phyloP scores from a whole-genome alignment of 2,113 vertebrate genomes.

The Thomomys bottae region DNA sequence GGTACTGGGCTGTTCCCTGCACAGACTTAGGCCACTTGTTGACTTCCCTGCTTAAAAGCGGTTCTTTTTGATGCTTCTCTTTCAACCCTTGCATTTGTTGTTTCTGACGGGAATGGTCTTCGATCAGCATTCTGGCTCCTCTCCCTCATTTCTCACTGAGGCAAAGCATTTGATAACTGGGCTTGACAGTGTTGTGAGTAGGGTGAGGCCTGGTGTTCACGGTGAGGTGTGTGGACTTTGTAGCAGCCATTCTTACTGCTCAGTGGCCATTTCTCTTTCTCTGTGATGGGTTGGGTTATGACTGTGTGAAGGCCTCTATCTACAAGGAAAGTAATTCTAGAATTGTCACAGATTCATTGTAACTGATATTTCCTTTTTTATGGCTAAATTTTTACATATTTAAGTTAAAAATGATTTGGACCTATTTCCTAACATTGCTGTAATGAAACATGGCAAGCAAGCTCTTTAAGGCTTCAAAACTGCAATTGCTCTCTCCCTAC shows the following conservation, averaged over 20 bases:
- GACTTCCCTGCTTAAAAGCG: not conserved
- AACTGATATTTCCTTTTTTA: not conserved
- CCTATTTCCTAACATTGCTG: not conserved
- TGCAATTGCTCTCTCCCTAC: not conserved
- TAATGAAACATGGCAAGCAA: not conserved
- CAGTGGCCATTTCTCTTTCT: not conserved
- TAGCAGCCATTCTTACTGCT: not conserved
- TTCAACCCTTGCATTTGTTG: not conserved
- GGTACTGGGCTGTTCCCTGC: not conserved
- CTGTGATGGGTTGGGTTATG: not conserved
- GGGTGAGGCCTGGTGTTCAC: not conserved
- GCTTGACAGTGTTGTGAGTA: too few species aligned
- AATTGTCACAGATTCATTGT: not conserved
- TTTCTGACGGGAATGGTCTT: not conserved
- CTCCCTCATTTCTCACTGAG: not conserved
- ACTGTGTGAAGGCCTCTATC: not conserved
- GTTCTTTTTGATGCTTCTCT: not conserved
- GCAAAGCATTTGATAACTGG: not conserved
- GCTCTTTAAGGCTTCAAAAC: not conserved
- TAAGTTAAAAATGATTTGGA: not conserved
- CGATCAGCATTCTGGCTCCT: too few species aligned
- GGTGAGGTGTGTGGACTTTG: not conserved
- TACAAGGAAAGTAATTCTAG: not conserved
- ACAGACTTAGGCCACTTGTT: fast-evolving
- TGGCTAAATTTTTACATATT: not conserved